Base-by-base conservation (phyloP, 2,113 vertebrate species). In the Bos javanicus region DNA sequence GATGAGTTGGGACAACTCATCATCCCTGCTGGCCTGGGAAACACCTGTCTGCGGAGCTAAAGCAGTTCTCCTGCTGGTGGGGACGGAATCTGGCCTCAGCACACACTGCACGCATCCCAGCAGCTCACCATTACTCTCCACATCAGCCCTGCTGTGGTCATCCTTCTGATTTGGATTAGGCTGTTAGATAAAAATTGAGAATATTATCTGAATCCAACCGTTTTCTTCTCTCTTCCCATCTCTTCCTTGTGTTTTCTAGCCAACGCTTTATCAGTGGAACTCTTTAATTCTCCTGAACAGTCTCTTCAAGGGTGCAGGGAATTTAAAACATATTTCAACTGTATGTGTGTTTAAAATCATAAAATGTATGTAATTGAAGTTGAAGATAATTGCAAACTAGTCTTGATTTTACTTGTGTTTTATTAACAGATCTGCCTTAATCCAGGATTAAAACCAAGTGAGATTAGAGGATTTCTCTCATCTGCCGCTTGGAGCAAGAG, bases 401-500 rank as follows among this genome's bases (percentile, higher is more conserved):
- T 99, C 99, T 99, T 98, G 30, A 99, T 98, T 98, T 99, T 98
- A 98, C 98, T 94, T 98, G 98, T 98, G 99, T 99, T 99, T 99
- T 99, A 98, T 99, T 99, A 99, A 99, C 98, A 99, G 98, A 99
- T 99, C 98, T 98, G 98, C 98, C 98, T 98, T 99, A 99, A 99
- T 99, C 98, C 98, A 98, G 98, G 98, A 98, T 99, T 99, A 99
- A 98, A 98, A 98, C 94, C 95, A 96, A 98, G 98, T 0, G 98
- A 98, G 98, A 99, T 99, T 99, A 99, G 98, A 98, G 98, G 98
- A 99, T 99, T 99, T 98, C 98, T 98, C 98, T 98, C 98, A 98
- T 99, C 98, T 98, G 92, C 98, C 98, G 98, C 98, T 99, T 97
- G 98, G 97, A 98, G 98, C 98, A 98, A 98, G 98, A 98, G 87